phyloP scores from a whole-genome alignment of 2,888 invertebrate genomes.

The Synanthedon andrenaeformis region DNA sequence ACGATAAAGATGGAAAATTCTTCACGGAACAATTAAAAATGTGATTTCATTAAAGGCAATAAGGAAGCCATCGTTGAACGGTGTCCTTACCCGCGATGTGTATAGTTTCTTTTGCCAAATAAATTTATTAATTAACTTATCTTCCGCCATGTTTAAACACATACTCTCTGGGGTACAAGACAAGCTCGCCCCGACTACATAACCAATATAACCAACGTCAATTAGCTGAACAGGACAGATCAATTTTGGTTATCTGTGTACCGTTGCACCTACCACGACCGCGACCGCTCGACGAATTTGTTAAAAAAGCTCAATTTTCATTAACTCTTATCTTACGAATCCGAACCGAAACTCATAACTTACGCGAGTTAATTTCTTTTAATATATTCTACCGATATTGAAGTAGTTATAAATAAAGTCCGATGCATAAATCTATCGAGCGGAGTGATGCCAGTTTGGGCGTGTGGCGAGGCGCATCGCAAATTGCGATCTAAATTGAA shows the following conservation, averaged over 20 bases:
- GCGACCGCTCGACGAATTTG: constrained; percentile 45
- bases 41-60: background rate
- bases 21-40: too few species aligned
- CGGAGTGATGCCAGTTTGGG: constrained; percentile 63
- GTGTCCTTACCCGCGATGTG: background rate
- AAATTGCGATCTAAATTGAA: constrained; percentile 73
- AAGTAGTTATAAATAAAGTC: constrained; percentile 19
- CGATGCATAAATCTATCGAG: constrained; percentile 61
- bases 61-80: background rate
- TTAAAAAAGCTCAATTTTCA: constrained; percentile 56
- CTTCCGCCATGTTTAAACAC: background rate
- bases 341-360: constrained; percentile 42
- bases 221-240: constrained; percentile 34
- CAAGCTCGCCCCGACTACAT: background rate
- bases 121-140: background rate
- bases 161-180: background rate
- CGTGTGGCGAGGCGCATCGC: constrained; percentile 56
- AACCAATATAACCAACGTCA: constrained; percentile 5
- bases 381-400: constrained; percentile 49
- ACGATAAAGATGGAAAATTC: too few species aligned
- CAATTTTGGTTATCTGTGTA: constrained; percentile 47
- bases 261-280: constrained; percentile 13
- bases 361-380: constrained; percentile 60
- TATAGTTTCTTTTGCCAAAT: background rate
- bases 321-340: constrained; percentile 53